phyloP scores from a whole-genome alignment of 2,888 invertebrate species.

The Dolichopus griseipennis region DNA sequence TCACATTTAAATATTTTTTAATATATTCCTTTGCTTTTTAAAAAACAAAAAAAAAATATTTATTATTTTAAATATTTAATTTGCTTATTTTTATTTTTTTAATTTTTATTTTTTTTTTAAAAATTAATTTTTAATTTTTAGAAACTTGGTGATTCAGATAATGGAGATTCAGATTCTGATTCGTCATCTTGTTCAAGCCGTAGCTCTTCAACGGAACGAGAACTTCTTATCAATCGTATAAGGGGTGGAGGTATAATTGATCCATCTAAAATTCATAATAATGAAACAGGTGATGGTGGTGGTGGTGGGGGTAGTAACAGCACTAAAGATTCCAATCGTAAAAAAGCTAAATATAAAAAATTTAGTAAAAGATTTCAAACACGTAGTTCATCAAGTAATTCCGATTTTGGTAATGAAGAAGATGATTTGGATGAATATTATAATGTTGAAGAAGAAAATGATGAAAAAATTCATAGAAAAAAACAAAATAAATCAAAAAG shows the following conservation, averaged over 20 bases:
- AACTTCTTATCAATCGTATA: background rate
- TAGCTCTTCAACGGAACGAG: conserved; percentile 30
- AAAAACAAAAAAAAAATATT: background rate
- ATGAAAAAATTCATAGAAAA: conserved; percentile 16
- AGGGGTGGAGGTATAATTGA: background rate
- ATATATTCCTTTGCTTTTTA: background rate
- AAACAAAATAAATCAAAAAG: background rate
- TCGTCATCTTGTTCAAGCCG: conserved; percentile 37
- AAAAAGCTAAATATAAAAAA: background rate
- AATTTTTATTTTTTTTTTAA: background rate
- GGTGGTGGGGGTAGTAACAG: background rate
- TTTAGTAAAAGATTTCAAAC: conserved; percentile 30
- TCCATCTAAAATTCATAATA: background rate
- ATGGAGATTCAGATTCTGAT: conserved; percentile 39
- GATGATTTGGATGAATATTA: conserved; percentile 29
- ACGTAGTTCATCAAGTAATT: conserved; percentile 34
- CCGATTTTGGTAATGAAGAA: conserved; percentile 35
- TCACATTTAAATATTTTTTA: no score
- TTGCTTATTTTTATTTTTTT: background rate
- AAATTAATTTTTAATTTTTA: background rate
- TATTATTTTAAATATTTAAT: background rate
- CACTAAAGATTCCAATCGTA: background rate
- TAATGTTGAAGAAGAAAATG: conserved; percentile 19
- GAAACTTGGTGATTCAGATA: conserved; percentile 25
- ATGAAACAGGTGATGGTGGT: no score